Evolutionary conservation across 2,113 vertebrate genomes (phyloP).

Genomic region (Ranitomeya variabilis): DNA sequence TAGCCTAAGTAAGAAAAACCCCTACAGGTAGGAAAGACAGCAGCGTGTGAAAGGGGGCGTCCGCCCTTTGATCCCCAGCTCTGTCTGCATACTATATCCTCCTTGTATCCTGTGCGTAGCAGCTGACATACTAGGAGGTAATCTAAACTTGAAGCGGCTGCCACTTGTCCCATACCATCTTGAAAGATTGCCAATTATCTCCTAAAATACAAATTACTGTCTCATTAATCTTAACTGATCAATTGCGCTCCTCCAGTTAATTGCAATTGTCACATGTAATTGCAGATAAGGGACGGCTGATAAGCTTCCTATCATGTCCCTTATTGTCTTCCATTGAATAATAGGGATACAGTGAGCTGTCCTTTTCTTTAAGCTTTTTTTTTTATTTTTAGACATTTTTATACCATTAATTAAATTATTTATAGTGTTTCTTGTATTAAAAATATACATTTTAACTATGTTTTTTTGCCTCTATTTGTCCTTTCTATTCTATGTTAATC

Average conservation of each 20-base stretch:
- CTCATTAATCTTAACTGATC: constrained; percentile 22
- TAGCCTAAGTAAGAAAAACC: too few relatives aligned
- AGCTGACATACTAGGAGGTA: not conserved
- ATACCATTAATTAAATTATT: too few relatives aligned
- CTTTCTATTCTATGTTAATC: too few relatives aligned
- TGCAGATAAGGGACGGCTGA: not conserved
- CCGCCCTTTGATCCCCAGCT: not conserved
- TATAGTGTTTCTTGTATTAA: too few relatives aligned
- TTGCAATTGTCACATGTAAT: constrained; percentile 21
- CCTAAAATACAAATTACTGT: not conserved
- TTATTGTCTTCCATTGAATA: not conserved
- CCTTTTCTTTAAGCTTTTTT: not conserved
- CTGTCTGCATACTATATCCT: not conserved
- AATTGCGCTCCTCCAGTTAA: not conserved
- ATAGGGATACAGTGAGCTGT: not conserved
- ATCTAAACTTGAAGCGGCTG: not conserved
- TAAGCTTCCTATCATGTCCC: constrained; percentile 11
- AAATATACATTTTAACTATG: too few relatives aligned
- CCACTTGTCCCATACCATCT: not conserved
- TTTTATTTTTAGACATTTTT: too few relatives aligned
- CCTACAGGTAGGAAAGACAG: not conserved
- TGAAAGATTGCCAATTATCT: constrained; percentile 2
- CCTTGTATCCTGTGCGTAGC: not conserved
- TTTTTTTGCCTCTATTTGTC: too few relatives aligned
- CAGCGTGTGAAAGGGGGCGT: not conserved